Conservation (phyloP, 1,140 invertebrate species). For the Drosophila dunni region DNA sequence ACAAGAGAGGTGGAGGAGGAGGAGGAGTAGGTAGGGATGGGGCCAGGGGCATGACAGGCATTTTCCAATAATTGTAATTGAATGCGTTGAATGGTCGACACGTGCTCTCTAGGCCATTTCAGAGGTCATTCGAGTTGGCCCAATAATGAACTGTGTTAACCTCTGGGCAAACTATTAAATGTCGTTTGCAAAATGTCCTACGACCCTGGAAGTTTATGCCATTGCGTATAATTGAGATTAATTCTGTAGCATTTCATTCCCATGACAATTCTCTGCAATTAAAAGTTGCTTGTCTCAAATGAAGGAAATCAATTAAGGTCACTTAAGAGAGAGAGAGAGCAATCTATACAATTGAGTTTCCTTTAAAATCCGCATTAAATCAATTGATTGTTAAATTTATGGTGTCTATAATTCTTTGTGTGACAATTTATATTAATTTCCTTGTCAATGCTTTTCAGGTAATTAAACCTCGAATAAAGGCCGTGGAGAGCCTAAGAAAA, state of each 20-base stretch:
- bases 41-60: neutral
- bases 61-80: slow-evolving; percentile 16
- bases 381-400: slow-evolving; percentile 3
- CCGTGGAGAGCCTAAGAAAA: slow-evolving; percentile 62
- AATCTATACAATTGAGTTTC: neutral
- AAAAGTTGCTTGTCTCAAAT: slow-evolving; percentile 6
- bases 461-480: slow-evolving; percentile 59
- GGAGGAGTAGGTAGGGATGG: neutral
- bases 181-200: slow-evolving; percentile 1
- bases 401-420: neutral
- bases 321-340: slow-evolving; percentile 7
- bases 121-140: slow-evolving; percentile 21
- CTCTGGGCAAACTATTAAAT: slow-evolving; percentile 24
- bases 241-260: slow-evolving; percentile 37
- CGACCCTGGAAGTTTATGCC: slow-evolving; percentile 37
- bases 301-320: slow-evolving; percentile 23
- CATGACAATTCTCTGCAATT: slow-evolving; percentile 52
- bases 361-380: neutral
- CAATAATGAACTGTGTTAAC: slow-evolving; percentile 23
- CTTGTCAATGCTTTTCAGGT: slow-evolving; percentile 39
- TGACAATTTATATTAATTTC: neutral
- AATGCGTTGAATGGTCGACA: slow-evolving; percentile 4
- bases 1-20: too few species aligned
- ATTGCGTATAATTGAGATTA: slow-evolving; percentile 65
- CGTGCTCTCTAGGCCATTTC: slow-evolving; percentile 12